phyloP scores from a whole-genome alignment of 2,113 vertebrate species.

The Channa maculata region DNA sequence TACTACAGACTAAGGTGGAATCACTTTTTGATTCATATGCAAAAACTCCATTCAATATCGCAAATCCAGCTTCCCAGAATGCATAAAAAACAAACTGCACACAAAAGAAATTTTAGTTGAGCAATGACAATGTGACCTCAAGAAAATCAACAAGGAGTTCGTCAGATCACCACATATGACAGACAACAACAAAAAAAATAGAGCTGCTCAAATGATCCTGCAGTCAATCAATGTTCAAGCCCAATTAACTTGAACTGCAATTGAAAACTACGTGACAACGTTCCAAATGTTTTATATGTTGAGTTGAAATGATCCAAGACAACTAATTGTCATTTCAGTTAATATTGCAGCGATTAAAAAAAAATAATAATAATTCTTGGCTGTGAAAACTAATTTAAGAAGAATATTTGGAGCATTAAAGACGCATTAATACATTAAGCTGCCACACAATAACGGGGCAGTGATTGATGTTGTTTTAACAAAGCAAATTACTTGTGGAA shows the following conservation, averaged over 20 bases:
- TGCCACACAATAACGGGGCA: neutral
- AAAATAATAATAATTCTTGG: neutral
- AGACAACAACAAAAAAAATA: no score
- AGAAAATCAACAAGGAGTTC: neutral
- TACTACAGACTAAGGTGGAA: no score
- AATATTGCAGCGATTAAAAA: neutral
- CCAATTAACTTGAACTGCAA: neutral
- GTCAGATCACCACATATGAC: neutral
- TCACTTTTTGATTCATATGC: no score
- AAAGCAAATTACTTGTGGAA: neutral
- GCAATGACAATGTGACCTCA: no score
- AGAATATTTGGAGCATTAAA: neutral
- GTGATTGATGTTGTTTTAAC: neutral
- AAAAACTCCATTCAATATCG: no score
- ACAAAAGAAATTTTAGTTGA: constrained; percentile 1
- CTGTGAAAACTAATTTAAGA: neutral
- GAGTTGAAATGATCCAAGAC: neutral
- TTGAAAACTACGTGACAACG: no score
- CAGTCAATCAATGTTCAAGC: neutral
- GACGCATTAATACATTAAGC: neutral
- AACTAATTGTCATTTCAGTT: neutral
- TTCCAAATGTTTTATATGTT: neutral
- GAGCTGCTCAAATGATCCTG: no score
- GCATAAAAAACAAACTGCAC: neutral
- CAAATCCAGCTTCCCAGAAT: no score